A percentile compares a stretch with the other conserved stretches of the same genome.
These are phyloP conservation scores for Pecten maximus DNA, from an alignment of 2,888 invertebrate genomes.

Conservation along the genomic window DNA sequence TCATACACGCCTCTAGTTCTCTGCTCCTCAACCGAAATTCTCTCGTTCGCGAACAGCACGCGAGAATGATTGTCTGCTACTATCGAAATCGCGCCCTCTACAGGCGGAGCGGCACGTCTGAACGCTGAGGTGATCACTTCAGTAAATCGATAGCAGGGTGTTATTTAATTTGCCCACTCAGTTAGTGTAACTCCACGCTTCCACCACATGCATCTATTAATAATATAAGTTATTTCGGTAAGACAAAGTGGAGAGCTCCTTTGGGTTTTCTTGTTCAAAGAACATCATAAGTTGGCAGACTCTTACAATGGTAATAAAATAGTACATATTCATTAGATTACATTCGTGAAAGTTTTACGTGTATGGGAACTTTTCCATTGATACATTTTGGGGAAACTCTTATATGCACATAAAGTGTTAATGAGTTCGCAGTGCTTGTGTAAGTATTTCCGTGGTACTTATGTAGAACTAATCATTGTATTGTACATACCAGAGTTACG, in stretches of 20 bases:
- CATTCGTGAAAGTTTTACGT: not conserved
- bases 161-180: conserved; percentile 30
- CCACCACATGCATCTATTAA: conserved; percentile 15
- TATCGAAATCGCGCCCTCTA: conserved; percentile 25
- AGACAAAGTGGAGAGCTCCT: not conserved
- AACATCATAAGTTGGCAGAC: not conserved
- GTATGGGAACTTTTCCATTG: not conserved
- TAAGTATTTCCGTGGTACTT: not conserved
- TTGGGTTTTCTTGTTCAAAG: not conserved
- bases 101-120: conserved; percentile 4
- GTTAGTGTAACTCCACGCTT: not conserved
- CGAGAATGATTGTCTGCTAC: conserved; percentile 29
- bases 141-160: conserved; percentile 1
- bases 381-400: not conserved
- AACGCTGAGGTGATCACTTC: not conserved
- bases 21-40: conserved; percentile 18
- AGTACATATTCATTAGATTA: not conserved
- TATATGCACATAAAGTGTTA: not conserved
- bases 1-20: not conserved
- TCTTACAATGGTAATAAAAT: not conserved
- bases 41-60: conserved; percentile 12
- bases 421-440: not conserved
- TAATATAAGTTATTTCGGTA: not conserved
- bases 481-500: too few relatives aligned
- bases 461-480: too few relatives aligned